Conservation (phyloP, 2,113 vertebrate genomes). For the Eublepharis macularius region DNA sequence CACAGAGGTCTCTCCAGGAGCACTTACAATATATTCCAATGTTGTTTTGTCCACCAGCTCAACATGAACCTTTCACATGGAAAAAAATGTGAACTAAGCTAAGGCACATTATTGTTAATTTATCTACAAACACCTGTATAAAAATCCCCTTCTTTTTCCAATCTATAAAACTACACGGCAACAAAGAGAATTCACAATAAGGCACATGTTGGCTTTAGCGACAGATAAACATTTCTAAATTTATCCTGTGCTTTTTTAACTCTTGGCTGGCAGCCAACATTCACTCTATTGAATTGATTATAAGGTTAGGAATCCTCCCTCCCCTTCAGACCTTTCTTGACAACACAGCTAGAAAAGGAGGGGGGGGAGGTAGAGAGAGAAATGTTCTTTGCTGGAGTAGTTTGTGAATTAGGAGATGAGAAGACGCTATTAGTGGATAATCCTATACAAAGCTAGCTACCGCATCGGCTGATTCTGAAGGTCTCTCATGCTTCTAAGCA, state of each 20-base stretch:
- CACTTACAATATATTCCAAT: not conserved
- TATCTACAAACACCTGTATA: not conserved
- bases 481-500: not conserved
- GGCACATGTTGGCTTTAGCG: not conserved
- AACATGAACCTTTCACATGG: not conserved
- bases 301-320: conserved; percentile 21
- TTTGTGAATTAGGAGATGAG: not conserved
- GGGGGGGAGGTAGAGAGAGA: not conserved
- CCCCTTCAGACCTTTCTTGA: conserved; percentile 12
- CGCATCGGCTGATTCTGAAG: conserved; percentile 3
- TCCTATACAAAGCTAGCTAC: not conserved
- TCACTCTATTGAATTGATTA: conserved; percentile 5
- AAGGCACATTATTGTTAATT: not conserved
- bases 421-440: not conserved
- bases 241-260: conserved; percentile 21
- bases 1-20: not conserved
- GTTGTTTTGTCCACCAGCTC: not conserved
- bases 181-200: conserved; percentile 9
- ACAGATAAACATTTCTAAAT: not conserved
- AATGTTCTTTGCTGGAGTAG: not conserved
- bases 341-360: too few species aligned
- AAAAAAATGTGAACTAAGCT: not conserved
- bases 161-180: not conserved
- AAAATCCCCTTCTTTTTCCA: not conserved
- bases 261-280: not conserved